Evolutionary conservation across 2,113 vertebrate species (phyloP).

Genomic region (Mormoops blainvillei): DNA sequence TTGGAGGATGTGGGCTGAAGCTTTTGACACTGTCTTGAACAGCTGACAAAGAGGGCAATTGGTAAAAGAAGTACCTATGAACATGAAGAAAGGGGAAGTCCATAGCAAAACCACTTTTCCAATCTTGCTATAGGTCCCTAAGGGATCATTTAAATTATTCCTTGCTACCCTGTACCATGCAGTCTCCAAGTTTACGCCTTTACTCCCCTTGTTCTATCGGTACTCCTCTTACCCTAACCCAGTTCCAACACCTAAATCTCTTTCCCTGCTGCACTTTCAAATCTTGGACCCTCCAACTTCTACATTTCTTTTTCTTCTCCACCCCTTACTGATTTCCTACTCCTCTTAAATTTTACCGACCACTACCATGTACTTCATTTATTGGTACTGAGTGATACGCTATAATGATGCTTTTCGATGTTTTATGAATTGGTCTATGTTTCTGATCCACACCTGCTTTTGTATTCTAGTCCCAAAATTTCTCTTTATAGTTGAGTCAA

Average conservation of each 20-base stretch:
- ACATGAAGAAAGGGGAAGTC: not conserved
- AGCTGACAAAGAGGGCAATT: not conserved
- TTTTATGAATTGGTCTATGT: not conserved
- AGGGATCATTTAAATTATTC: not conserved
- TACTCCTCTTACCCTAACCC: not conserved
- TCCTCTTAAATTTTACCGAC: not conserved
- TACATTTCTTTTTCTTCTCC: not conserved
- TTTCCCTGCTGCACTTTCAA: not conserved
- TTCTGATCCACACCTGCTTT: not conserved
- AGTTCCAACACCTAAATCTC: not conserved
- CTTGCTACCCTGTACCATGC: not conserved
- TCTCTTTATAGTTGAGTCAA: not conserved
- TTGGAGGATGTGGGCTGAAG: not conserved
- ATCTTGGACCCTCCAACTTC: not conserved
- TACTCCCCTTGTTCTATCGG: fast-evolving
- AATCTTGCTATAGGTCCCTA: not conserved
- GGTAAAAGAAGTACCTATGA: not conserved
- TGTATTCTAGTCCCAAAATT: not conserved
- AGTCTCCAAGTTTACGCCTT: not conserved
- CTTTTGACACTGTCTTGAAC: not conserved
- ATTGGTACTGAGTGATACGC: not conserved
- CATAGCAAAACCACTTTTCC: not conserved
- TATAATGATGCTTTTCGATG: not conserved
- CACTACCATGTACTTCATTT: not conserved
- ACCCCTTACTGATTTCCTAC: not conserved